Evolutionary conservation across 2,888 invertebrate genomes (phyloP).

Genomic region (Tipula lateralis): DNA sequence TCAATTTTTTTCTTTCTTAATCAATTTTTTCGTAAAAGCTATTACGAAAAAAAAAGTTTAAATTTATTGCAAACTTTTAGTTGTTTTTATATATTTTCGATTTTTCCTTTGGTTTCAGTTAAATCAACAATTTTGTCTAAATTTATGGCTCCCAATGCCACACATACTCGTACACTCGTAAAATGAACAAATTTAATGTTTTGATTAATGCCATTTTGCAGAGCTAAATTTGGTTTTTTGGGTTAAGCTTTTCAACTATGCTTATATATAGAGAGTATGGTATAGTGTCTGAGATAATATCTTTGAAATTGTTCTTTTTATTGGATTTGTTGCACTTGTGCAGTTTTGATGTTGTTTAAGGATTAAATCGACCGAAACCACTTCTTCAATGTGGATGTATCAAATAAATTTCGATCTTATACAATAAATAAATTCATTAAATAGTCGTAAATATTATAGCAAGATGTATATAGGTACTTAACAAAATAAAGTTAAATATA

Average conservation of each 20-base stretch:
- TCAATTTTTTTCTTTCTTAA: background rate
- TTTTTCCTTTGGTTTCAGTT: background rate
- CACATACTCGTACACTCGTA: background rate
- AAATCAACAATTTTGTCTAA: background rate
- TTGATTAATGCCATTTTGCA: background rate
- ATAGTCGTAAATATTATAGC: too few species aligned
- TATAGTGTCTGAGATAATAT: background rate
- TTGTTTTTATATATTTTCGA: background rate
- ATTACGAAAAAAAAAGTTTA: background rate
- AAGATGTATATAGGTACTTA: too few species aligned
- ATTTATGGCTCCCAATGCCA: slow-evolving; percentile 2
- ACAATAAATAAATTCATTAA: too few species aligned
- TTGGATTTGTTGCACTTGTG: background rate
- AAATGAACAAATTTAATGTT: background rate
- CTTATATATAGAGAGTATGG: too few species aligned
- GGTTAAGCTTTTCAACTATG: background rate
- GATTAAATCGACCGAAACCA: background rate
- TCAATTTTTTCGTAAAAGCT: slow-evolving; percentile 5
- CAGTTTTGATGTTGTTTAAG: background rate
- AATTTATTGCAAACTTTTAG: slow-evolving; percentile 9
- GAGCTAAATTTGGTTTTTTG: background rate
- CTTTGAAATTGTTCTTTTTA: background rate
- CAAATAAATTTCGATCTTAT: too few species aligned
- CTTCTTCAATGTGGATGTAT: background rate
- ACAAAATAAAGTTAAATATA: too few species aligned